Percentiles rank a stretch among this genome's conserved stretches.
Conservation (phyloP, 2,797 vertebrate species). For the Sebastolobus alascanus region DNA sequence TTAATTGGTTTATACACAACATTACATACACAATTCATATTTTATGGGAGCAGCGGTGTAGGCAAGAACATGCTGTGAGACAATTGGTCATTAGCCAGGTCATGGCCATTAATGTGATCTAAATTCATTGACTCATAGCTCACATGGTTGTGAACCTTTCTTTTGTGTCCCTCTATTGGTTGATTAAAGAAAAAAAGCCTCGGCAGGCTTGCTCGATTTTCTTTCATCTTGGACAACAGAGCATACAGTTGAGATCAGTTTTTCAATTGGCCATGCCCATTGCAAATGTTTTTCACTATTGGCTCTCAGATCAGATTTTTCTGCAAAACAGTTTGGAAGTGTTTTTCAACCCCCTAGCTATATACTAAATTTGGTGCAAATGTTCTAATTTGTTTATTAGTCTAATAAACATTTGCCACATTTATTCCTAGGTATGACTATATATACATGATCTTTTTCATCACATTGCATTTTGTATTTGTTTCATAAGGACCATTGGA, state of each 20-base stretch:
- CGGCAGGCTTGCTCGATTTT: neutral
- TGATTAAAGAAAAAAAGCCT: neutral
- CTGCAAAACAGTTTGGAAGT: neutral
- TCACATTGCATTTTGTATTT: constrained; percentile 13
- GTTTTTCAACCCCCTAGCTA: neutral
- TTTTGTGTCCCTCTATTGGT: neutral
- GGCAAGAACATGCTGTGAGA: neutral
- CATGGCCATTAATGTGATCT: neutral
- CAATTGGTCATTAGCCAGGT: neutral
- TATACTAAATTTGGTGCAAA: neutral
- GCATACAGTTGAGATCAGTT: neutral
- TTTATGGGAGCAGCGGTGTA: neutral
- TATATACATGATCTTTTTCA: constrained; percentile 13
- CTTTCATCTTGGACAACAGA: neutral
- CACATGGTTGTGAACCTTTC: neutral
- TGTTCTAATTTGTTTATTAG: neutral
- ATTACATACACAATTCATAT: neutral
- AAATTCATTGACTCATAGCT: neutral
- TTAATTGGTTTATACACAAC: neutral
- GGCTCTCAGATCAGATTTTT: neutral
- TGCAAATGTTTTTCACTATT: constrained; percentile 10
- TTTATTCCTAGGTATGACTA: neutral
- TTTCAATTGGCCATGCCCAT: neutral
- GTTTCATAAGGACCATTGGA: constrained; percentile 30
- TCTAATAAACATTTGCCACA: neutral